These are phyloP conservation scores for Mongoloraphidia duomilia DNA, from an alignment of 2,888 invertebrate genomes.

Conservation along the genomic window DNA sequence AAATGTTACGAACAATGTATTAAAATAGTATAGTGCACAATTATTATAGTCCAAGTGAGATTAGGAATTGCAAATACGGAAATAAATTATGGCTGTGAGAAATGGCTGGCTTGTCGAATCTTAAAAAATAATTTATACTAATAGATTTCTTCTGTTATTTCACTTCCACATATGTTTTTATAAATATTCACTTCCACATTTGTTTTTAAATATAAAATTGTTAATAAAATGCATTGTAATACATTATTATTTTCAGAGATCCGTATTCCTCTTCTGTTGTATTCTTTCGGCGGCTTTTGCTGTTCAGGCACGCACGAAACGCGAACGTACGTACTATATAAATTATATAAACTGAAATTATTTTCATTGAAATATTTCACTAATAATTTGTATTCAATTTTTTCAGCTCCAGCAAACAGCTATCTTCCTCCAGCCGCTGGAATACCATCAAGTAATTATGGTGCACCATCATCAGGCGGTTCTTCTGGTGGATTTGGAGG, in stretches of 20 bases:
- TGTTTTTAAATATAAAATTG: too few species aligned
- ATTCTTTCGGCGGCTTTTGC: conserved; percentile 26
- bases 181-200: too few species aligned
- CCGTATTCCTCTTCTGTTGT: conserved; percentile 24
- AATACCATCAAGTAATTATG: conserved; percentile 16
- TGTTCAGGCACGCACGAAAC: conserved; percentile 25
- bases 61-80: too few species aligned
- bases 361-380: not conserved
- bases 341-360: not conserved
- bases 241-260: not conserved
- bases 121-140: too few species aligned
- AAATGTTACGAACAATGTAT: too few species aligned
- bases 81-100: too few species aligned
- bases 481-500: conserved; percentile 3
- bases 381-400: not conserved
- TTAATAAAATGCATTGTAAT: too few species aligned
- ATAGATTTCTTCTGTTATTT: too few species aligned
- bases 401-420: conserved; percentile 11
- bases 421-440: conserved; percentile 12
- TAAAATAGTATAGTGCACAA: too few species aligned
- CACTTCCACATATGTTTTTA: too few species aligned
- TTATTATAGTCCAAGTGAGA: too few species aligned
- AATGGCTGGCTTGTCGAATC: too few species aligned
- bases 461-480: conserved; percentile 6
- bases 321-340: conserved; percentile 15